Evolutionary conservation across 2,797 vertebrate species (phyloP).

Genomic region (Anniella stebbinsi): DNA sequence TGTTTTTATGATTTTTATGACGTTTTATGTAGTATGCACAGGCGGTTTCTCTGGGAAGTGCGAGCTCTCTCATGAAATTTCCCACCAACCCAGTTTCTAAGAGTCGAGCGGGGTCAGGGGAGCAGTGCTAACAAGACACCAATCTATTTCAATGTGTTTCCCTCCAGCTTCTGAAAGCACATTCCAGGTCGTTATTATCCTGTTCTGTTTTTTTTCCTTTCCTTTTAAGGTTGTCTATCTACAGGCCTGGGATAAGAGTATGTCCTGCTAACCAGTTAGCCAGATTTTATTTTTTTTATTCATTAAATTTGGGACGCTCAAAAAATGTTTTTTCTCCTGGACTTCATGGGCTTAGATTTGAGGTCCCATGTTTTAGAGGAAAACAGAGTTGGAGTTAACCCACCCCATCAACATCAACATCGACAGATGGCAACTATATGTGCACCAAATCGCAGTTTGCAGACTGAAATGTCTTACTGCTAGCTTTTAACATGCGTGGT

Average conservation of each 20-base stretch:
- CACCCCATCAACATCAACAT: not conserved
- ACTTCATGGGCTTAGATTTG: not conserved
- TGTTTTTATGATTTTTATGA: not conserved
- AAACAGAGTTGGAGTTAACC: not conserved
- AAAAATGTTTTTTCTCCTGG: not conserved
- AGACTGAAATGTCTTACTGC: not conserved
- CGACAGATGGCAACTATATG: not conserved
- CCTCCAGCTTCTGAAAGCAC: not conserved
- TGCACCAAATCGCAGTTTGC: constrained; percentile 12
- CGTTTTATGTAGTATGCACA: not conserved
- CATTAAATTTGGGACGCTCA: not conserved
- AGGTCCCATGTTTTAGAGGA: not conserved
- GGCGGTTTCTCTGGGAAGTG: not conserved
- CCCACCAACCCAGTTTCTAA: not conserved
- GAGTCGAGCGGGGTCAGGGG: not conserved
- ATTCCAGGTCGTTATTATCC: not conserved
- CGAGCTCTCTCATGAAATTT: not conserved
- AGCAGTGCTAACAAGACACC: not conserved
- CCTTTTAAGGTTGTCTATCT: not conserved
- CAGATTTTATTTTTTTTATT: not conserved
- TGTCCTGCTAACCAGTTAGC: not conserved
- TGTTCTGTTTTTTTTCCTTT: not conserved
- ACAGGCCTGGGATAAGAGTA: not conserved
- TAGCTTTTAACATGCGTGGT: rapidly evolving
- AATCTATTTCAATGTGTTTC: not conserved